Conservation (phyloP, 1,140 invertebrate species). For the Pogonognathellus flavescens region DNA sequence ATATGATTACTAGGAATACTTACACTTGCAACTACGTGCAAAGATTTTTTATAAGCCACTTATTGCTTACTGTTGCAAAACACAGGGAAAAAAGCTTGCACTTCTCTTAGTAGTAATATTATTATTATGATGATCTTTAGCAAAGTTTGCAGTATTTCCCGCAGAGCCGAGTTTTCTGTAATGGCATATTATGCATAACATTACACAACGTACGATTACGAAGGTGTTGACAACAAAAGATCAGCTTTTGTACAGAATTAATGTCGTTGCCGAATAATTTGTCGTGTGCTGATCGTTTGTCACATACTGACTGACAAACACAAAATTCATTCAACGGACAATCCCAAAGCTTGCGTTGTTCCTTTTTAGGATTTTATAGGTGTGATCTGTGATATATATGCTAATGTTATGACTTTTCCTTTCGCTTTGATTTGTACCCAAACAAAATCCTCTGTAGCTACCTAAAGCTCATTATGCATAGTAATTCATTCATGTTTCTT, state of each 20-base stretch:
- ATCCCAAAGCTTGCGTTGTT: background rate
- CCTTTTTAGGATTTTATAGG: constrained; percentile 49
- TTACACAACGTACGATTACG: background rate
- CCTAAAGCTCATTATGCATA: constrained; percentile 27
- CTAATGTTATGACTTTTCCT: constrained; percentile 49
- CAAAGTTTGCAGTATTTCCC: too few relatives aligned
- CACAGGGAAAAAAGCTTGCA: background rate
- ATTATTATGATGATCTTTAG: too few relatives aligned
- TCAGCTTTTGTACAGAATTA: constrained; percentile 12
- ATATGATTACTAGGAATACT: background rate
- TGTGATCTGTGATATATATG: constrained; percentile 48
- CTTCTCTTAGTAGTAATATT: background rate
- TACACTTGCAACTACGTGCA: background rate
- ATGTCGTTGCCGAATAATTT: constrained; percentile 7
- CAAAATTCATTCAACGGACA: constrained; percentile 14
- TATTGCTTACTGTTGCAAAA: constrained; percentile 15
- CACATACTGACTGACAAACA: background rate
- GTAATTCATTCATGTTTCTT: constrained; percentile 30
- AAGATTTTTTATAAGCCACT: background rate
- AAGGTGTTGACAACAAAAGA: constrained; percentile 38
- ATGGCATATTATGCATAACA: background rate
- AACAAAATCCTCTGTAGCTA: constrained; percentile 40
- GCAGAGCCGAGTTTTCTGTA: too few relatives aligned
- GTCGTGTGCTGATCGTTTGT: constrained; percentile 38
- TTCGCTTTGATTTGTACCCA: constrained; percentile 25